Evolutionary conservation across 2,888 invertebrate species (phyloP), one percentile per base, ranked within the genome.

Genomic region (Nomada fucata): DNA sequence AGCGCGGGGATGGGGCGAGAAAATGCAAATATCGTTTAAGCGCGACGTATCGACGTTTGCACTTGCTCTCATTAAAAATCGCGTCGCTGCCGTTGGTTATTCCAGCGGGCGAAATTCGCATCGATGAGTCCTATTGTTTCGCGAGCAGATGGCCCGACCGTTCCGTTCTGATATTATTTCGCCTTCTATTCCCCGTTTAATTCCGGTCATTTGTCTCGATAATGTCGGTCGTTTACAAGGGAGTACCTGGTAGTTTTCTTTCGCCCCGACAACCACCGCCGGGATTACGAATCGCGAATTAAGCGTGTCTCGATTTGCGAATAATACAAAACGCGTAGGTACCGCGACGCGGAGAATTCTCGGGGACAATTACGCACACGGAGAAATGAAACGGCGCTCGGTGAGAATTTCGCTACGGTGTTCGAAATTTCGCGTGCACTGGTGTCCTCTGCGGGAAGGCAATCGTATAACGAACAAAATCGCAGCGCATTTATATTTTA

Each of bases 21-120:
- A 67, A 64, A 72, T 61, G 36, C 57, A 52, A 80, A 75, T 47
- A 59, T 71, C 67, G 50, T 79, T 79, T 79, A 74, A 7, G 65
- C 55, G 10, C 60, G 23, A 29, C 7, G n/a, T 5, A 42, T 7
- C 52, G 9, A 18, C 7, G 18, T 23, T 20, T 4, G 4, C 57
- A 1, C 57, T 59, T 23, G 53, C 70, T 72, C 59, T 52, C 57
- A 67, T 74, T 65, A 63, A 59, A 82, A 80, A 64, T 67, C 59
- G 11, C 63, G 60, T 69, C 53, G 60, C 47, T 47, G 20, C 18
- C 23, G 10, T 44, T 44, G 23, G 18, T n/a, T 44, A 18, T n/a
- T 26, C 61, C 47, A 47, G 7, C 52, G n/a, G 36, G 10, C 13
- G 18, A 15, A 47, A 47, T 26, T 20, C 29, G 65, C n/a, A 15